Conservation (phyloP, 92 coral and sea anemone genomes). For the Epizoanthus illoricatus region DNA sequence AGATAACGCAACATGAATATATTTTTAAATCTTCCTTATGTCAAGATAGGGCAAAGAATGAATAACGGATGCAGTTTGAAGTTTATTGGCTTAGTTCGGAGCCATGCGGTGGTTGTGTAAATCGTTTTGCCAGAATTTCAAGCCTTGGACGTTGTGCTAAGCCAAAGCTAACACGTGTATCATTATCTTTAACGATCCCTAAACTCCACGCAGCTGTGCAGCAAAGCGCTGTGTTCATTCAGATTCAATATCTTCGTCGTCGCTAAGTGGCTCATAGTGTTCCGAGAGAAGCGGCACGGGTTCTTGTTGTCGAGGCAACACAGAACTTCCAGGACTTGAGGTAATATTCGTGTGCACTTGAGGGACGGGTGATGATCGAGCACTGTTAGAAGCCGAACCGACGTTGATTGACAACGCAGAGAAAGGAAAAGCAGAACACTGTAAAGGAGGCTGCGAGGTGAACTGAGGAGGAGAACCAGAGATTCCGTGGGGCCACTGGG, state of each 20-base stretch:
- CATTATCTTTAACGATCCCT: no score
- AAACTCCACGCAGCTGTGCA: no score
- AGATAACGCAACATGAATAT: no score
- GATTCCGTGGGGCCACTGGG: slow-evolving; percentile 17
- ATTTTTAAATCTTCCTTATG: no score
- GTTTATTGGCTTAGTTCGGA: no score
- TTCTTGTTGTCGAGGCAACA: slow-evolving; percentile 78
- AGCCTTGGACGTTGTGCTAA: no score
- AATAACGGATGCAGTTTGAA: no score
- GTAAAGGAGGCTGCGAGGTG: slow-evolving; percentile 25
- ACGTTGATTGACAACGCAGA: slow-evolving; percentile 85
- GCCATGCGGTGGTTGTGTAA: no score
- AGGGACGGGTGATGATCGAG: slow-evolving; percentile 92
- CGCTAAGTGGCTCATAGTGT: slow-evolving; percentile 96
- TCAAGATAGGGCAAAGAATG: no score
- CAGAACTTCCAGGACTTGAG: slow-evolving; percentile 72
- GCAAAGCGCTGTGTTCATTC: not conserved
- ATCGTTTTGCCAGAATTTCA: no score
- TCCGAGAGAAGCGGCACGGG: slow-evolving; percentile 83
- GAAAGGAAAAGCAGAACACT: slow-evolving; percentile 71
- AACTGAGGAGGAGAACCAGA: slow-evolving; percentile 31
- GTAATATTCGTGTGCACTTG: slow-evolving; percentile 50
- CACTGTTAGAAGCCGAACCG: slow-evolving; percentile 89
- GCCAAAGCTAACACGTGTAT: no score
- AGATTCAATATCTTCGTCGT: slow-evolving; percentile 69